A percentile compares a stretch with the other conserved stretches of the same genome.
phyloP scores from a whole-genome alignment of 2,113 vertebrate genomes.

The Siphamia tubifer region DNA sequence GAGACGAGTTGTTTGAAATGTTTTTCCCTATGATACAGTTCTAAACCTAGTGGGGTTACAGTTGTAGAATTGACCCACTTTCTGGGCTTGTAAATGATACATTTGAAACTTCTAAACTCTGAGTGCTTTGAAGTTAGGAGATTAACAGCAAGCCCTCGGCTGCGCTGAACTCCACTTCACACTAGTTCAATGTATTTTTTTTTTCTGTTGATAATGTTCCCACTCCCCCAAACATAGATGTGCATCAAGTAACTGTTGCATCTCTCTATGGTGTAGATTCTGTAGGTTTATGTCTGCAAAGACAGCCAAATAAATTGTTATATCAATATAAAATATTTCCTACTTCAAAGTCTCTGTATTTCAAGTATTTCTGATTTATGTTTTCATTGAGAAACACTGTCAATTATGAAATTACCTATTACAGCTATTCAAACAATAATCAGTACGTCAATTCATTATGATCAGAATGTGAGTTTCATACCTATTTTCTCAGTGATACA shows the following conservation, averaged over 20 bases:
- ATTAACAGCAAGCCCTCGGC: slow-evolving; percentile 35
- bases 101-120: slow-evolving; percentile 47
- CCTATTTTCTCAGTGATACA: too few species aligned
- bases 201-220: neutral
- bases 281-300: too few species aligned
- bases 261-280: too few species aligned
- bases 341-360: too few species aligned
- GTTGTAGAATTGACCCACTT: slow-evolving; percentile 58
- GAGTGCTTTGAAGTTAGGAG: slow-evolving; percentile 50
- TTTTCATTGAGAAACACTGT: too few species aligned
- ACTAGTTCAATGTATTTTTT: neutral
- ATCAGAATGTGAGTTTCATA: too few species aligned
- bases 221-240: neutral
- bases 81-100: slow-evolving; percentile 41
- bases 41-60: slow-evolving; percentile 19
- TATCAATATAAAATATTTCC: too few species aligned
- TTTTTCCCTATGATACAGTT: slow-evolving; percentile 16
- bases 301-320: too few species aligned
- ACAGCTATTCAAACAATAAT: too few species aligned
- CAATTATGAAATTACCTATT: too few species aligned
- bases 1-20: slow-evolving; percentile 9
- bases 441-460: too few species aligned
- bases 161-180: slow-evolving; percentile 20
- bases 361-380: too few species aligned
- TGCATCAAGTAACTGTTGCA: neutral